Evolutionary conservation across 2,888 invertebrate species (phyloP), one percentile per base, ranked within the genome.

Genomic region (Morinoia aosen): DNA sequence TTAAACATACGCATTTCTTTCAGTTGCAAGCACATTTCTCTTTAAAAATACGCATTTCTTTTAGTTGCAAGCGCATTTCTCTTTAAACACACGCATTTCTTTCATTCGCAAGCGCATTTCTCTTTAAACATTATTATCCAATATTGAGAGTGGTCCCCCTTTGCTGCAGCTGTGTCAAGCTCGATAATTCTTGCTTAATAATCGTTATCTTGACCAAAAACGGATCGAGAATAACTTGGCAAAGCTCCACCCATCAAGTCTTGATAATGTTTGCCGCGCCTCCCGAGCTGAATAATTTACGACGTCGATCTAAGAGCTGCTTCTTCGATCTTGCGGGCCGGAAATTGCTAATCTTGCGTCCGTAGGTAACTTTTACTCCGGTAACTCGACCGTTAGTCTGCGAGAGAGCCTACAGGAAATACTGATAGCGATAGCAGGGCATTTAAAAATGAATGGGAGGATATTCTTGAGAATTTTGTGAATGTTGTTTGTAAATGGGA

Each of bases 331-430:
- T 90, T 90, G 40, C 48, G 90, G 90, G 8, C 90, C 90, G 90
- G 90, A 90, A 90, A 90, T 90, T 90, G 19, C 90, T 90, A 90
- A 90, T 90, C 90, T 48, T 90, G 76, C 76, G 25, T 76, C 25
- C 25, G 33, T 76, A 16, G 76, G 25, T 33, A 10, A 33, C 76
- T 76, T 76, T 76, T 76, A 76, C 76, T 19, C 76, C 33, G 25
- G 76, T 76, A 76, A 76, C 25, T 76, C 76, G 76, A 76, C 76
- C 25, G 33, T 76, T 33, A 0, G 76, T 33, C 76, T 76, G 76
- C 76, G 2, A 76, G 76, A 76, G 76, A 76, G 19, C 33, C 76
- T 25, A 8, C 14, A 33, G 76, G 33, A 33, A 76, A 16, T 76
- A 8, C 76, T 76, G 25, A 76, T 25, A 76, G 76, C 76, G 33